Evolutionary conservation across 2,888 invertebrate genomes (phyloP).

Genomic region (Xestia xanthographa): DNA sequence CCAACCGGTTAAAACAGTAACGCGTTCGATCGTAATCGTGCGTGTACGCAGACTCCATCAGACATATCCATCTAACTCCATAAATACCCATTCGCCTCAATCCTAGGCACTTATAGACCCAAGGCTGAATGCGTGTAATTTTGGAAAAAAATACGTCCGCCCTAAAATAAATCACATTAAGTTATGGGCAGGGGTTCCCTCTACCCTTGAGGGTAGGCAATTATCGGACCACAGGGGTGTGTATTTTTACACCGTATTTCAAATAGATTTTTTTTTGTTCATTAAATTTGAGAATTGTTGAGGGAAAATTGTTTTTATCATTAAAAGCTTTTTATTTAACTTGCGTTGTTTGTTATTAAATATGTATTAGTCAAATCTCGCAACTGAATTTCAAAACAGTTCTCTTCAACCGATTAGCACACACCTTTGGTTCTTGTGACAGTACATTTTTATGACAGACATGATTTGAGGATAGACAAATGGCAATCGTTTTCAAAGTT

Average conservation of each 20-base stretch:
- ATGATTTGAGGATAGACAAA: not conserved
- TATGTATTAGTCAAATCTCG: not conserved
- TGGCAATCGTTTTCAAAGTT: not conserved
- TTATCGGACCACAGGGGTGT: constrained; percentile 62
- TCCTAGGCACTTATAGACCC: constrained; percentile 44
- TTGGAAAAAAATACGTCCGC: constrained; percentile 66
- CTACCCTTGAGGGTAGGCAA: constrained; percentile 66
- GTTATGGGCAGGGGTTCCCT: constrained; percentile 62
- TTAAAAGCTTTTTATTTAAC: too few species aligned
- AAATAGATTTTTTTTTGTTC: constrained; percentile 56
- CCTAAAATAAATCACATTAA: constrained; percentile 69
- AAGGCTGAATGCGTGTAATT: constrained; percentile 59
- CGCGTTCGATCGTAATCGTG: too few species aligned
- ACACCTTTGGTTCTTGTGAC: not conserved
- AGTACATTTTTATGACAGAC: not conserved
- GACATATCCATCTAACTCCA: constrained; percentile 12
- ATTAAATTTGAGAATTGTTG: constrained; percentile 46
- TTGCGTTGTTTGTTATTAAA: too few species aligned
- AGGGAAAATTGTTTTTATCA: not conserved
- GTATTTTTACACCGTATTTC: constrained; percentile 66
- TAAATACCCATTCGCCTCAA: constrained; percentile 18
- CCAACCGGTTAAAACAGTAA: too few species aligned
- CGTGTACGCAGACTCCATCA: too few species aligned
- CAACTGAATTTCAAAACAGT: not conserved
- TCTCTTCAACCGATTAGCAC: not conserved